These are phyloP conservation scores for Cotesia glomerata DNA, from an alignment of 1,140 invertebrate genomes.

Conservation along the genomic window DNA sequence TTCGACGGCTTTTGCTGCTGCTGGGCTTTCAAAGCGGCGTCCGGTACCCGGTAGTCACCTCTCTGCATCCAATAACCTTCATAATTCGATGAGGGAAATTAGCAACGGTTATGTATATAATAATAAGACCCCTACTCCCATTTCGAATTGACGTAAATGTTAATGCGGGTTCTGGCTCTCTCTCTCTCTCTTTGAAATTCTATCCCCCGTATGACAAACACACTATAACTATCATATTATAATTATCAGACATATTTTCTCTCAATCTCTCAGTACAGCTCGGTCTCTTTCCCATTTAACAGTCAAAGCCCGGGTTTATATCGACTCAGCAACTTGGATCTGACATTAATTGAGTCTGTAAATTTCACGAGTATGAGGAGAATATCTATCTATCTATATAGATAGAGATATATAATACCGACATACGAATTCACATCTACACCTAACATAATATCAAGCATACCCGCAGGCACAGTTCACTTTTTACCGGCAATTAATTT, in stretches of 20 bases:
- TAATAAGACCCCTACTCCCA: slow-evolving; percentile 4
- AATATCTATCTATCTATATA: neutral
- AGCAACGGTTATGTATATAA: slow-evolving; percentile 21
- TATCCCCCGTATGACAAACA: neutral
- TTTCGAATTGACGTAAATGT: slow-evolving; percentile 16
- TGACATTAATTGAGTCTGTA: slow-evolving; percentile 27
- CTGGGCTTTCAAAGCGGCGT: slow-evolving; percentile 16
- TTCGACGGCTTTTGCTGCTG: slow-evolving; percentile 17
- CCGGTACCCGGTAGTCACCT: slow-evolving; percentile 6
- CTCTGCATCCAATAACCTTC: slow-evolving; percentile 23
- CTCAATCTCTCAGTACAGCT: neutral
- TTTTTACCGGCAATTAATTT: neutral
- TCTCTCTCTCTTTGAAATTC: neutral
- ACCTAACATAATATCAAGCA: neutral
- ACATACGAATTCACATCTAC: neutral
- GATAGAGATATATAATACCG: neutral
- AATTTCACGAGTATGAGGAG: slow-evolving; percentile 15
- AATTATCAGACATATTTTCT: neutral
- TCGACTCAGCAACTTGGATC: neutral
- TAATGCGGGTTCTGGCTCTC: slow-evolving; percentile 18
- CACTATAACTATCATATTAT: neutral
- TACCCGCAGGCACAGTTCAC: too few relatives aligned
- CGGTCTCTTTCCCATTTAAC: neutral
- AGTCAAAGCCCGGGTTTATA: neutral
- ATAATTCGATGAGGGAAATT: slow-evolving; percentile 34